Evolutionary conservation across 2,797 vertebrate genomes (phyloP).

Genomic region (Lacerta bilineata): DNA sequence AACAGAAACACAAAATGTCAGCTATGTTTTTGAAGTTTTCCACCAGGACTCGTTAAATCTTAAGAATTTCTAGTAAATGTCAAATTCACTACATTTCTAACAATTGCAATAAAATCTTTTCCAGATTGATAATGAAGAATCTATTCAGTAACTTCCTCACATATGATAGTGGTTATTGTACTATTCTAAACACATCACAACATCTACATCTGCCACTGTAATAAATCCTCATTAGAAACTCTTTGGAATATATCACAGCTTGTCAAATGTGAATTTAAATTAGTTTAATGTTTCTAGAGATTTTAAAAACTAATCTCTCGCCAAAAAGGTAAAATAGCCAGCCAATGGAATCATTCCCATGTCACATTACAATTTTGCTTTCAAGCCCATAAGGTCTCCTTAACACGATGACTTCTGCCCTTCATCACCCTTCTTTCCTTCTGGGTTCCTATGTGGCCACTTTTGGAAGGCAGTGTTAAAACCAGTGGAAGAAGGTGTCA

Average conservation of each 20-base stretch:
- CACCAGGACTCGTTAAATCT: neutral
- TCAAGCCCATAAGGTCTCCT: neutral
- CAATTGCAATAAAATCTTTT: neutral
- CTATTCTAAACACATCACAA: neutral
- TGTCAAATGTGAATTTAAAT: neutral
- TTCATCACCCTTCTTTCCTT: neutral
- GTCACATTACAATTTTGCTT: neutral
- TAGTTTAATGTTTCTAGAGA: neutral
- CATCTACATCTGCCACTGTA: neutral
- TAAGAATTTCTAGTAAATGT: neutral
- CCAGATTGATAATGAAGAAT: neutral
- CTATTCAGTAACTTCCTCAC: neutral
- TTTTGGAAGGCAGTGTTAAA: neutral
- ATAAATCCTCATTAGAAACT: neutral
- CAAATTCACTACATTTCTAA: neutral
- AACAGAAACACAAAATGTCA: neutral
- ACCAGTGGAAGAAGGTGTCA: neutral
- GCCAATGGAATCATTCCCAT: neutral
- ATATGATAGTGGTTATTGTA: neutral
- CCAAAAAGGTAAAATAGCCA: neutral
- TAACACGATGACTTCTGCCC: no score
- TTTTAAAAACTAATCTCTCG: neutral
- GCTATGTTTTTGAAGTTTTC: neutral
- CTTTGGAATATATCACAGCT: neutral
- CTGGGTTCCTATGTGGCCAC: neutral